Base-by-base conservation (phyloP, 2,113 vertebrate species). In the Eudorcas thomsonii region DNA sequence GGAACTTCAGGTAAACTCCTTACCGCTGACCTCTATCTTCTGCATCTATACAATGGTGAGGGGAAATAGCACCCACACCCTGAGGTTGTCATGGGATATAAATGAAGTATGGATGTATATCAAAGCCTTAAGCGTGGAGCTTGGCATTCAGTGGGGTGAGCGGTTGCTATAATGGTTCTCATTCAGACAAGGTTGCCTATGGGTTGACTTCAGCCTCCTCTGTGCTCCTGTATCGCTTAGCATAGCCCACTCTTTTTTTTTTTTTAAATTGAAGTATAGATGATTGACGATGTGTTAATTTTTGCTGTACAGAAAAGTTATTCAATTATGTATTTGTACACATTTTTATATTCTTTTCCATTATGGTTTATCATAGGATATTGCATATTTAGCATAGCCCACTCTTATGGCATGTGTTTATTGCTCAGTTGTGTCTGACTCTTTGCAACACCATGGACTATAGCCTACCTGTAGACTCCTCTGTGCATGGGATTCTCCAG, bases 61-160 rank as follows among this genome's bases (percentile, higher is more conserved):
- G 64, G 54, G 17, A 77, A 43, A 50, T 2, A 17, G 8, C 4
- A 2, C 80, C 84, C 23, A 10, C 71, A 57, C 7, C 2, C 19
- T 1, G 11, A n/a, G n/a, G 25, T 3, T 26, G 3, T 8, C 15
- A 25, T 16, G 28, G 2, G 6, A 10, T 52, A 11, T 25, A 9
- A 67, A 52, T 28, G 64, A 80, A 39, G 39, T 5, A 16, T 36
- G 33, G 36, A 25, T n/a, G 6, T 45, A 12, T 23, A 50, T 17
- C 36, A 19, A 39, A 12, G 33, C 26, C 57, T 94, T 26, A 28
- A 54, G 19, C 1, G 1, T 21, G 89, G 55, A 43, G 54, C 12
- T 39, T 57, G 62, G 48, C 23, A 0, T 25, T 43, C 19, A 7
- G 15, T 39, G 59, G 4, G 45, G 1, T 1, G 39, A 83, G 26